Percentiles rank a stretch among this genome's conserved stretches.
Conservation (phyloP, 2,113 vertebrate genomes). For the Dinomys branickii region DNA sequence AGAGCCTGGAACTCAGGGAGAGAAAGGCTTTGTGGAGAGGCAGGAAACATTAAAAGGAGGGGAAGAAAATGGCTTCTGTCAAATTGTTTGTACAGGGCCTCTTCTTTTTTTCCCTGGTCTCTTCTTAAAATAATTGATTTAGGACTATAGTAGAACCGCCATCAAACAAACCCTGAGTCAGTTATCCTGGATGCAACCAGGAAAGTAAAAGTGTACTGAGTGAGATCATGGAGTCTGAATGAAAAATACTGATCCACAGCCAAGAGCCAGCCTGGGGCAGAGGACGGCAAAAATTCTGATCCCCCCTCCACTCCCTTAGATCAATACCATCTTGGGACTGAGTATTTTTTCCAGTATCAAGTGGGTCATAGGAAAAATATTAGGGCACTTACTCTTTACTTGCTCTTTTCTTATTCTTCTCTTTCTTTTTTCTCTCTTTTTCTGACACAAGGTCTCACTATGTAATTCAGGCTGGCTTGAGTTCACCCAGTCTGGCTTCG, state of each 20-base stretch:
- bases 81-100: conserved; percentile 48
- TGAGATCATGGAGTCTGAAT: conserved; percentile 38
- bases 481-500: background rate
- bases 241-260: conserved; percentile 47
- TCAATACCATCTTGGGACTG: conserved; percentile 55
- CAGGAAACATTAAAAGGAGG: conserved; percentile 19
- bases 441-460: background rate
- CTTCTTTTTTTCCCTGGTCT: conserved; percentile 46
- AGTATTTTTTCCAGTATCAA: conserved; percentile 46
- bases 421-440: background rate
- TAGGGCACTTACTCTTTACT: background rate
- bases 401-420: background rate
- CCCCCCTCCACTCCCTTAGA: background rate
- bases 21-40: conserved; percentile 36
- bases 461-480: background rate
- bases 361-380: conserved; percentile 10
- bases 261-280: conserved; percentile 34
- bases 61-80: conserved; percentile 62
- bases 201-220: conserved; percentile 52
- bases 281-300: background rate
- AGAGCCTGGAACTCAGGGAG: background rate
- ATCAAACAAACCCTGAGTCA: conserved; percentile 35
- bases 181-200: conserved; percentile 50
- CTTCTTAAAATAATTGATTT: conserved; percentile 73
- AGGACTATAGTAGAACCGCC: conserved; percentile 63